Evolutionary conservation across 2,888 invertebrate genomes (phyloP).

Genomic region (Timema podura): DNA sequence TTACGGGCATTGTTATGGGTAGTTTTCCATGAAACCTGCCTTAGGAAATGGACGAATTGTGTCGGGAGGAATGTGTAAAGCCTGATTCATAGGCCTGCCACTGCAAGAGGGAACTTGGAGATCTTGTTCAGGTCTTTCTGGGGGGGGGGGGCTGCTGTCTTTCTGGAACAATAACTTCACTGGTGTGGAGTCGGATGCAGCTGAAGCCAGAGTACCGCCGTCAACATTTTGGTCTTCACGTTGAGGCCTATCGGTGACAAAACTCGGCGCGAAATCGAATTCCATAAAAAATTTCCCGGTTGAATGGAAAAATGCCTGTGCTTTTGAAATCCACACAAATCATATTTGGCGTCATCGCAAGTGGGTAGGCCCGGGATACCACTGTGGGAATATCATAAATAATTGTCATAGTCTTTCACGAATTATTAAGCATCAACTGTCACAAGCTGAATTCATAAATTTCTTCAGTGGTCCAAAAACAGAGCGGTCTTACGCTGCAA

Average conservation of each 20-base stretch:
- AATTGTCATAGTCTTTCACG: conserved; percentile 38
- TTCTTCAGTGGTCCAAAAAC: conserved; percentile 40
- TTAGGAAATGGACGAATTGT: neutral
- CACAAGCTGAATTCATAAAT: conserved; percentile 35
- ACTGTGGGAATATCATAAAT: conserved; percentile 32
- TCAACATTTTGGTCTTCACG: too few species aligned
- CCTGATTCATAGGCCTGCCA: neutral
- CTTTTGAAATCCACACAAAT: conserved; percentile 31
- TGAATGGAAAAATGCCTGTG: conserved; percentile 34
- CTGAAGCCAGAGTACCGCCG: too few species aligned
- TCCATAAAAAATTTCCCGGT: conserved; percentile 33
- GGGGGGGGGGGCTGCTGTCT: neutral
- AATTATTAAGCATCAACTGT: conserved; percentile 37
- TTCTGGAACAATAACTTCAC: neutral
- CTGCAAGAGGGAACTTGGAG: neutral
- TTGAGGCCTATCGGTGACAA: too few species aligned
- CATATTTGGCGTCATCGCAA: conserved; percentile 30
- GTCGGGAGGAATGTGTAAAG: too few species aligned
- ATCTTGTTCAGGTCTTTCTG: neutral
- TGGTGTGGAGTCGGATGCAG: neutral
- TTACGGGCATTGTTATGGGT: neutral
- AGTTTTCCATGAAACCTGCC: neutral
- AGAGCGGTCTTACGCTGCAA: conserved; percentile 35
- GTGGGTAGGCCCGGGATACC: conserved; percentile 22
- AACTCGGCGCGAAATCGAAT: conserved; percentile 20